Percentiles rank a stretch among this genome's conserved stretches.
Evolutionary conservation across 2,113 vertebrate genomes (phyloP).

Genomic region (Marcusenius ussheri): DNA sequence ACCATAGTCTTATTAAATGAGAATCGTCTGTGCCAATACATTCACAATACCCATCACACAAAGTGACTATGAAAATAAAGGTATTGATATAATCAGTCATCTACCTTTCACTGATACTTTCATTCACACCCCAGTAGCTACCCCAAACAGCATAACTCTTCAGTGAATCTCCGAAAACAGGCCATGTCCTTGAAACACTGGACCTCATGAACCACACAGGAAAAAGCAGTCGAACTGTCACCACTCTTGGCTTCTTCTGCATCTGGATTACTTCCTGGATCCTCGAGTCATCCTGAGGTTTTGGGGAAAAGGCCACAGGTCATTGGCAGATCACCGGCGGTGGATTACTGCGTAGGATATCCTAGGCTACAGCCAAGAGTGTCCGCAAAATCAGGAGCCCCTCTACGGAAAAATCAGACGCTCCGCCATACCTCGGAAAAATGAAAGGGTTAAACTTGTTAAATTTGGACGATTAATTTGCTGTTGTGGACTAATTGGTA

Average conservation of each 20-base stretch:
- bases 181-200: neutral
- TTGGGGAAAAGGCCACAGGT: neutral
- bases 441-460: neutral
- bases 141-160: constrained; percentile 30
- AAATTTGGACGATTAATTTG: neutral
- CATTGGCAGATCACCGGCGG: neutral
- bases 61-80: neutral
- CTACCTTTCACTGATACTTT: neutral
- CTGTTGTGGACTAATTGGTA: neutral
- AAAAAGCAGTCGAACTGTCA: neutral
- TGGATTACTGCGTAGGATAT: neutral
- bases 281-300: neutral
- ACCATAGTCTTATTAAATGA: neutral
- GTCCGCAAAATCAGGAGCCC: neutral
- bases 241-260: neutral
- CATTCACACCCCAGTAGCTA: constrained; percentile 30
- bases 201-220: neutral
- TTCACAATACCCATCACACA: neutral
- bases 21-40: neutral
- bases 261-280: neutral
- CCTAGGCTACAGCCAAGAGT: neutral
- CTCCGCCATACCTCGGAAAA: neutral
- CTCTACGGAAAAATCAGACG: neutral
- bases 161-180: neutral
- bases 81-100: neutral